These are phyloP conservation scores for Epirrhoe alternata DNA, from an alignment of 2,888 invertebrate species.

Conservation along the genomic window DNA sequence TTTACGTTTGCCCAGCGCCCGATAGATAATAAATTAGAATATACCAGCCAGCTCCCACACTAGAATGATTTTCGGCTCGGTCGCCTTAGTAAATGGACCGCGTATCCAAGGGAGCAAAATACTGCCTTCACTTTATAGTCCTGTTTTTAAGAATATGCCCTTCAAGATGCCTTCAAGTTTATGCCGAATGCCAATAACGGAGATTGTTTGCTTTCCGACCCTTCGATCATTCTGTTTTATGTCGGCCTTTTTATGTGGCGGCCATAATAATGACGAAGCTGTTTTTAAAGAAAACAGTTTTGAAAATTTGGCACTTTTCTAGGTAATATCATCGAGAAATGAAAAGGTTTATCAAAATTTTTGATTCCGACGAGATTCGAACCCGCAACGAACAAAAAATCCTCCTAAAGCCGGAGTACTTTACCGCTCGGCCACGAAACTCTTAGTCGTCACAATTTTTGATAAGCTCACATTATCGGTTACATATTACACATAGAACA, in stretches of 20 bases:
- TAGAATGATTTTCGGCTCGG: conserved; percentile 64
- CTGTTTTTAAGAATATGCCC: conserved; percentile 52
- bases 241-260: conserved; percentile 26
- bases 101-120: conserved; percentile 49
- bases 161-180: conserved; percentile 41
- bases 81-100: conserved; percentile 60
- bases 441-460: too few species aligned
- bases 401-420: too few species aligned
- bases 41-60: conserved; percentile 51
- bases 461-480: too few species aligned
- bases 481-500: too few species aligned
- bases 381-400: too few species aligned
- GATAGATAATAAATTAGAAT: not conserved
- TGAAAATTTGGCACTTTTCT: not conserved
- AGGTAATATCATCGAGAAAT: not conserved
- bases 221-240: conserved; percentile 34
- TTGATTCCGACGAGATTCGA: too few species aligned
- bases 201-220: conserved; percentile 42
- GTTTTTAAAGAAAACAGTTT: conserved; percentile 25
- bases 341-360: too few species aligned
- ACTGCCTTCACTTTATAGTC: conserved; percentile 55
- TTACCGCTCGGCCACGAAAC: too few species aligned
- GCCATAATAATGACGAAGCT: conserved; percentile 17
- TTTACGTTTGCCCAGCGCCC: not conserved
- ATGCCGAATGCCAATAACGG: conserved; percentile 40